These are phyloP conservation scores for Drosophila paulistorum DNA, from an alignment of 1,140 invertebrate species.

Conservation along the genomic window DNA sequence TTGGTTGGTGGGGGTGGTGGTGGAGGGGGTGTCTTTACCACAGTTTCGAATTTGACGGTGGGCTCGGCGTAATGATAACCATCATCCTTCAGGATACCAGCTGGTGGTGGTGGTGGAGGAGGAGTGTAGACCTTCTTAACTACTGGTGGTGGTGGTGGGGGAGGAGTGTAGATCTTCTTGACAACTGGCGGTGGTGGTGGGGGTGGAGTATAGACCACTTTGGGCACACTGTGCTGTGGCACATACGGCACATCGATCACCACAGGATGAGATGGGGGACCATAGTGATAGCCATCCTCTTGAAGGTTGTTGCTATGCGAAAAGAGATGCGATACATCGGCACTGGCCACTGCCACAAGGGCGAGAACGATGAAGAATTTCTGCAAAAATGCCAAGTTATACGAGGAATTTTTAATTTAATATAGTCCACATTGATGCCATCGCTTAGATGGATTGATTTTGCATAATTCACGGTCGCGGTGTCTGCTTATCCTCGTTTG, in stretches of 20 bases:
- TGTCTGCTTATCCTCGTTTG: conserved; percentile 33
- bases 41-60: conserved; percentile 39
- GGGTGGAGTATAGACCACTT: conserved; percentile 44
- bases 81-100: conserved; percentile 60
- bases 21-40: conserved; percentile 7
- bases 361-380: conserved; percentile 74
- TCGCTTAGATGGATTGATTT: conserved; percentile 9
- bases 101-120: conserved; percentile 17
- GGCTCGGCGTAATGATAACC: conserved; percentile 64
- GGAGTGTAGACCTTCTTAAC: conserved; percentile 14
- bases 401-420: neutral
- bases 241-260: conserved; percentile 71
- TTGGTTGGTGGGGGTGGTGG: conserved; percentile 20
- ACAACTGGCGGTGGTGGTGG: conserved; percentile 48
- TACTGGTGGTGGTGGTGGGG: conserved; percentile 28
- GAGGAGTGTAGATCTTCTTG: conserved; percentile 14
- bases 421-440: conserved; percentile 18
- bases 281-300: conserved; percentile 77
- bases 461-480: conserved; percentile 17
- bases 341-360: conserved; percentile 72
- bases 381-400: conserved; percentile 45
- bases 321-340: conserved; percentile 79
- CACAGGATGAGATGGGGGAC: conserved; percentile 50
- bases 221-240: conserved; percentile 35
- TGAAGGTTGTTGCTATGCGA: conserved; percentile 75